A percentile compares a stretch with the other conserved stretches of the same genome.
These are phyloP conservation scores for Polypterus bichir DNA, from an alignment of 2,113 vertebrate species.

Conservation along the genomic window DNA sequence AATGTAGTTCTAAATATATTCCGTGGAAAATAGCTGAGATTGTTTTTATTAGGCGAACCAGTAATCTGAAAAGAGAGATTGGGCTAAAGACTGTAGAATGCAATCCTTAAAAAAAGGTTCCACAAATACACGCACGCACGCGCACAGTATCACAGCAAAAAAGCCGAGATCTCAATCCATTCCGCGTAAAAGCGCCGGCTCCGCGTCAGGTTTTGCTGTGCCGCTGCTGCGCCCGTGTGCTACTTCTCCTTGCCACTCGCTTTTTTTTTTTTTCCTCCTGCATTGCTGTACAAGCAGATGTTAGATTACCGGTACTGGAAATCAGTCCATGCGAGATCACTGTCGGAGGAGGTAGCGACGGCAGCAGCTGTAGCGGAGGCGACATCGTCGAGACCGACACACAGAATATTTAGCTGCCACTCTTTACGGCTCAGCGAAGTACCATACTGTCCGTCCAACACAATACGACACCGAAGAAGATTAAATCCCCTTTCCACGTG, in stretches of 20 bases:
- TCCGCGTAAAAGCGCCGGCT: conserved; percentile 24
- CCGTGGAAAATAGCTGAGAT: too few species aligned
- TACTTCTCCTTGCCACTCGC: conserved; percentile 33
- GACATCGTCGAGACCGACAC: conserved; percentile 27
- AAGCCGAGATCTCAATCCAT: conserved; percentile 23
- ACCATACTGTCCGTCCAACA: conserved; percentile 31
- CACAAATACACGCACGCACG: too few species aligned
- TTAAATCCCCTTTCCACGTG: not conserved
- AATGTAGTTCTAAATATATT: too few species aligned
- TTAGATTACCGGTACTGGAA: conserved; percentile 27
- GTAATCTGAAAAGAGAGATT: too few species aligned
- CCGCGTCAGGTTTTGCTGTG: conserved; percentile 51
- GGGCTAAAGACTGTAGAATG: too few species aligned
- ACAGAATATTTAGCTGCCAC: conserved; percentile 20
- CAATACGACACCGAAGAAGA: conserved; percentile 51
- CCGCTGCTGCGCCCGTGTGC: conserved; percentile 23
- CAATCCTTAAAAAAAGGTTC: too few species aligned
- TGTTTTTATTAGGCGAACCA: too few species aligned
- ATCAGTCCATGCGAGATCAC: conserved; percentile 29
- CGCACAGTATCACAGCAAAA: too few species aligned
- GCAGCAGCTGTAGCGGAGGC: conserved; percentile 11
- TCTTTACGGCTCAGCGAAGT: conserved; percentile 17
- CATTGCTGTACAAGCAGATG: conserved; percentile 57
- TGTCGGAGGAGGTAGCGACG: conserved; percentile 25
- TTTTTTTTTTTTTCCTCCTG: conserved; percentile 26